These are phyloP conservation scores for Zophobas morio DNA, from an alignment of 1,140 invertebrate genomes.

Conservation along the genomic window DNA sequence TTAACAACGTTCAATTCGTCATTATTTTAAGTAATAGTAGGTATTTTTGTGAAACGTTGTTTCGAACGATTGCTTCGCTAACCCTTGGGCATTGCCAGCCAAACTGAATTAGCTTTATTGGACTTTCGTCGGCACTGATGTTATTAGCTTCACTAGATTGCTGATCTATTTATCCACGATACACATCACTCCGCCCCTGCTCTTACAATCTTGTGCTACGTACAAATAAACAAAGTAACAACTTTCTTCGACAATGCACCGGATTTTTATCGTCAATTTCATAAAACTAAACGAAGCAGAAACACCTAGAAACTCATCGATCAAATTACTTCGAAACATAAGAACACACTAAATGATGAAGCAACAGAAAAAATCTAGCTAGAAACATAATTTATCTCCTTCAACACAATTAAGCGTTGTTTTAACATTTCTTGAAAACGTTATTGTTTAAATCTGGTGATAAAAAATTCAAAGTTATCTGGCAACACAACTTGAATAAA, in stretches of 20 bases:
- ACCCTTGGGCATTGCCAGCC: slow-evolving; percentile 59
- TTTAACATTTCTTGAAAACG: too few relatives aligned
- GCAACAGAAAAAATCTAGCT: too few relatives aligned
- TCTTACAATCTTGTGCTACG: slow-evolving; percentile 4
- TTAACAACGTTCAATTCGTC: slow-evolving; percentile 1
- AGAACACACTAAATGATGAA: neutral
- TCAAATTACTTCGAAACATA: too few relatives aligned
- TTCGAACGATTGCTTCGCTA: slow-evolving; percentile 52
- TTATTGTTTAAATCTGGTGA: too few relatives aligned
- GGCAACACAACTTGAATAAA: too few relatives aligned
- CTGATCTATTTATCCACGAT: slow-evolving; percentile 62
- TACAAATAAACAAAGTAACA: slow-evolving; percentile 34
- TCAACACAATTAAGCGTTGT: too few relatives aligned
- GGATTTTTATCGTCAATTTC: slow-evolving; percentile 28
- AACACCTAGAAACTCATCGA: too few relatives aligned
- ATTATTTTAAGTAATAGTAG: slow-evolving; percentile 45
- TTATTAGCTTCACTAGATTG: slow-evolving; percentile 62
- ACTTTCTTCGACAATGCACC: slow-evolving; percentile 15
- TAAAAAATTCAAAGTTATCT: too few relatives aligned
- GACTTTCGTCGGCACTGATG: slow-evolving; percentile 61
- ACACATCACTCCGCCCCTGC: slow-evolving; percentile 47
- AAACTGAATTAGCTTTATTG: slow-evolving; percentile 63
- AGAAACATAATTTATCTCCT: too few relatives aligned
- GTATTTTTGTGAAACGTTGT: slow-evolving; percentile 39
- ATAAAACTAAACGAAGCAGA: neutral